Evolutionary conservation across 1,140 invertebrate species (phyloP).

Genomic region (Anastatus disparis): DNA sequence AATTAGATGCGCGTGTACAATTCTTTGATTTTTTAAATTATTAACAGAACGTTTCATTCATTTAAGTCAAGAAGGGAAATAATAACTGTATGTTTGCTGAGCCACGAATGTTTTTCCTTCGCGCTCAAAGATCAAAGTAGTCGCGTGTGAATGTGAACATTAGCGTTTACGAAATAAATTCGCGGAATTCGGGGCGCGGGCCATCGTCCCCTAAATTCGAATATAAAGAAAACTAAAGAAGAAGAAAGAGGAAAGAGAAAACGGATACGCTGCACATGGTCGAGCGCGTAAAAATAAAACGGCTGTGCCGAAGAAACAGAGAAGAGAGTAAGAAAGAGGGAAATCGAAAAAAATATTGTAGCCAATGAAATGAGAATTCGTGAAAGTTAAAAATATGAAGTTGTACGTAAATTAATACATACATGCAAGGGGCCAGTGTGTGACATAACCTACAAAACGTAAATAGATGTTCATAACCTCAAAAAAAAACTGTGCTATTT

Average conservation of each 20-base stretch:
- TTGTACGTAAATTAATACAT: neutral
- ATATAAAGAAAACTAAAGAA: conserved; percentile 1
- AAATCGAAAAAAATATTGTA: neutral
- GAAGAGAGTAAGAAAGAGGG: neutral
- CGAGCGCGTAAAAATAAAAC: conserved; percentile 39
- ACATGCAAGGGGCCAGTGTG: too few relatives aligned
- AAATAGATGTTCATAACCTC: conserved; percentile 1
- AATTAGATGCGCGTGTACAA: neutral
- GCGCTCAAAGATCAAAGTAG: neutral
- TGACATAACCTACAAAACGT: conserved; percentile 13
- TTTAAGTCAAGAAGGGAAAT: too few relatives aligned
- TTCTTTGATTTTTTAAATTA: neutral
- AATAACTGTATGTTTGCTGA: neutral
- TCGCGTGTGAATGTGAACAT: too few relatives aligned
- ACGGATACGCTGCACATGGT: conserved; percentile 39
- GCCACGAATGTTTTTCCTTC: neutral
- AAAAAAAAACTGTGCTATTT: too few relatives aligned
- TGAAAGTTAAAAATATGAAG: conserved; percentile 17
- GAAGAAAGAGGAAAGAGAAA: neutral
- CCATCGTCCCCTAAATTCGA: neutral
- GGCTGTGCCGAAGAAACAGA: neutral
- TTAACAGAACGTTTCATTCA: neutral
- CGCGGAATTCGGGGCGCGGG: neutral
- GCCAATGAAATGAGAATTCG: neutral
- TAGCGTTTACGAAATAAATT: conserved; percentile 14